A percentile compares a stretch with the other conserved stretches of the same genome.
These are phyloP conservation scores for Protonemura montana DNA, from an alignment of 2,888 invertebrate genomes.

Conservation along the genomic window DNA sequence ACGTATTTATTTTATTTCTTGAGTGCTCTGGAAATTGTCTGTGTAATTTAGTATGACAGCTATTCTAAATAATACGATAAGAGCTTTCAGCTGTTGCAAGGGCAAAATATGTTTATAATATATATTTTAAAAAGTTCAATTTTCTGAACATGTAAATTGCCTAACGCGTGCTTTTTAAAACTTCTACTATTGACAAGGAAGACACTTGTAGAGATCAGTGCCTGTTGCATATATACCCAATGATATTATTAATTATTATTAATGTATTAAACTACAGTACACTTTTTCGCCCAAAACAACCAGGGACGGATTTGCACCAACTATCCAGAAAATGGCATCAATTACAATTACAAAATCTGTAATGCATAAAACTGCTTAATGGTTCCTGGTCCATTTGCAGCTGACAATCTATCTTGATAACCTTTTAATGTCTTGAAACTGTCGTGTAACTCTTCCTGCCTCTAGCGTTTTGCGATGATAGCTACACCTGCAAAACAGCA, in stretches of 20 bases:
- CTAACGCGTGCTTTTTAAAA: background rate
- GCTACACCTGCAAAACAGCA: background rate
- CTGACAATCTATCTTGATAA: background rate
- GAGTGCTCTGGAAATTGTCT: background rate
- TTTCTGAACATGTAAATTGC: constrained; percentile 5
- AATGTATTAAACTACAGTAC: background rate
- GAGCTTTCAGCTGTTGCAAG: background rate
- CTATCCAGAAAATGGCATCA: background rate
- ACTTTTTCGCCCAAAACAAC: background rate
- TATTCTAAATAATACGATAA: background rate
- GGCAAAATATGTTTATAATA: background rate
- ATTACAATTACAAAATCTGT: background rate
- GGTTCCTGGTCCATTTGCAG: background rate
- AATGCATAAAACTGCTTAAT: background rate
- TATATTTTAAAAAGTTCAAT: background rate
- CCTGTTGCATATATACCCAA: background rate
- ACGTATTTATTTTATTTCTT: background rate
- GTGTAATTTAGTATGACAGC: background rate
- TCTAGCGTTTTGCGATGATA: background rate
- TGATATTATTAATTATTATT: background rate
- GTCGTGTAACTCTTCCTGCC: background rate
- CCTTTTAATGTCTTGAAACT: background rate
- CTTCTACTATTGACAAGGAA: background rate
- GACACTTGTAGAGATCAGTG: background rate
- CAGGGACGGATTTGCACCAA: background rate